Base-by-base conservation (phyloP, 2,113 vertebrate genomes). In the Phaethornis superciliosus region DNA sequence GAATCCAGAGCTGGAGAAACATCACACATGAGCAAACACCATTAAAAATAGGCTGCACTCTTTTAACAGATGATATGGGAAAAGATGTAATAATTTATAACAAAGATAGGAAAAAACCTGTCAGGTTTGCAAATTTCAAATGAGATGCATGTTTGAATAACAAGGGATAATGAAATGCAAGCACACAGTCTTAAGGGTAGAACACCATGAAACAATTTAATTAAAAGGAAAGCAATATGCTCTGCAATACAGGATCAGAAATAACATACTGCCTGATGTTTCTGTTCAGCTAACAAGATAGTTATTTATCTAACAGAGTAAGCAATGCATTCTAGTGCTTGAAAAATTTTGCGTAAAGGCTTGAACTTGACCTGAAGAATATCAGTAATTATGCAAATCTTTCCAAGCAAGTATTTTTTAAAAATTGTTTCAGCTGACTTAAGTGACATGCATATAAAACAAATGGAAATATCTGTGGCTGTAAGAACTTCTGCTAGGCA, bases 1-100 rank as follows among this genome's bases (percentile, higher is more conserved):
- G 95, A 95, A 95, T 90, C 88, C 91, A 96, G 96, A 97, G 76
- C 94, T 89, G 63, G 81, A 91, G 81, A 96, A 95, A 94, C 46
- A 76, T 92, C 79, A 59, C 68, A 78, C 90, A 69, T 63, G 89
- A 93, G 83, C 92, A 97, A 95, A 93, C 70, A 81, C 89, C 47
- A 88, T 78, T 93, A 93, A 92, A 96, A 87, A 79, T 42, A 90
- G 71, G 81, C 86, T 59, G 46, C 55, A 24, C 33, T 59, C 67
- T 67, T 67, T 40, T 91, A 94, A 93, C 79, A 84, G 95, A 80
- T 74, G 89, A 80, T 13, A 91, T 81, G 63, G 76, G 85, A 92
- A 94, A 81, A 80, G 62, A 69, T 89, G 89, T 37, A 78, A 93
- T 87, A 94, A 83, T 91, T 87, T 84, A 84, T 91, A 91, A 86